Evolutionary conservation across 2,888 invertebrate genomes (phyloP), one percentile per base, ranked within the genome.

Genomic region (Hirtodrosophila confusa): DNA sequence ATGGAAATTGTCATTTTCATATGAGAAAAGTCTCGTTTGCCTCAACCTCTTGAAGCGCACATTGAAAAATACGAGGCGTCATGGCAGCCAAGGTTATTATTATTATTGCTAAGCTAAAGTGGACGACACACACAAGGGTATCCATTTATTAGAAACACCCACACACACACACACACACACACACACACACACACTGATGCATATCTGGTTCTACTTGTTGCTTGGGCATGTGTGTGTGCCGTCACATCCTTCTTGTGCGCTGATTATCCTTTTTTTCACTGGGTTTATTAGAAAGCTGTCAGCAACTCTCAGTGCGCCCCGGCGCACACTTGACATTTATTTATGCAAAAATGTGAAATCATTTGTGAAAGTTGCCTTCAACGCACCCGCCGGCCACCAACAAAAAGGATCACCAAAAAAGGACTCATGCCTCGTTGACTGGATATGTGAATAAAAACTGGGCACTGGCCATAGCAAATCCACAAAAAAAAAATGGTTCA

Each of bases 281-380:
- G 69, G 69, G 83, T 85, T 86, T 85, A 85, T 87, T 85, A 85
- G 86, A 87, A 87, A 85, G 69, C 86, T 85, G 88, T 87, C 86
- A 86, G 76, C 76, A 82, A 79, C 76, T 74, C 74, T 82, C 86
- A 74, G 78, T 69, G 71, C 66, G 65, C 73, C 66, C 66, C 86
- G 67, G 47, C 86, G 86, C 85, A 80, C 87, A 86, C 83, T 87
- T 86, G 85, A 87, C 88, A 86, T 85, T 87, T 85, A 86, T 86
- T 86, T 85, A 85, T 88, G 88, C 86, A 85, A 88, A 85, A 86
- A 87, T 85, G 85, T 85, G 85, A 87, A 87, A 86, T 85, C 85
- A 85, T 88, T 85, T 85, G 85, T 85, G 88, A 85, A 85, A 86
- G 74, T 85, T 66, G 85, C 78, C 53, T 71, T 75, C 80, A 69